A percentile compares a stretch with the other conserved stretches of the same genome.
Evolutionary conservation across 2,888 invertebrate genomes (phyloP).

Genomic region (Vesta saturnalis): DNA sequence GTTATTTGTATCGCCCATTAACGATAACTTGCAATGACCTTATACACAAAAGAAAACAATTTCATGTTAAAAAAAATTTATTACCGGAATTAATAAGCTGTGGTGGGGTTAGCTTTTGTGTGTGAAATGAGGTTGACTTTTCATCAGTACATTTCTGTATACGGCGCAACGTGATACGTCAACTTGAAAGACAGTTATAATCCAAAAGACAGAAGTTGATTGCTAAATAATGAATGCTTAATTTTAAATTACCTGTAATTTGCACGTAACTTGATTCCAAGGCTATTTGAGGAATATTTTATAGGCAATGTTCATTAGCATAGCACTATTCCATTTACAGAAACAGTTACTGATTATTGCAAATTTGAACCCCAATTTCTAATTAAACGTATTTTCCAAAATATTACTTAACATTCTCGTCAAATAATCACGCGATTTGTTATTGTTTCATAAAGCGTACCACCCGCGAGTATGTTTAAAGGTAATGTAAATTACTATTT

Average conservation of each 20-base stretch:
- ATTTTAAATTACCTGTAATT: conserved; percentile 10
- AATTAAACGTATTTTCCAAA: neutral
- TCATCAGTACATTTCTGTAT: neutral
- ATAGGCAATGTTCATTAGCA: too few species aligned
- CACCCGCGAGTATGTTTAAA: neutral
- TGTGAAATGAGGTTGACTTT: neutral
- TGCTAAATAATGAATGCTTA: conserved; percentile 2
- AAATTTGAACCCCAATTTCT: too few species aligned
- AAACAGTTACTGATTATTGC: too few species aligned
- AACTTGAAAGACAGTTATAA: conserved; percentile 2
- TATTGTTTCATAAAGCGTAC: conserved; percentile 7
- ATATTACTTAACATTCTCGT: neutral
- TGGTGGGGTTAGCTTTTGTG: neutral
- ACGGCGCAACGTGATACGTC: neutral
- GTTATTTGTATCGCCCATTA: conserved; percentile 10
- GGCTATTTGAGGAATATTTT: too few species aligned
- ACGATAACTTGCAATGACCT: neutral
- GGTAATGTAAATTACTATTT: too few species aligned
- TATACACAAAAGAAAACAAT: too few species aligned
- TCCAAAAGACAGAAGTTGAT: neutral
- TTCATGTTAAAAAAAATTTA: neutral
- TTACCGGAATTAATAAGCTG: neutral
- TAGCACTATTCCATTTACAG: too few species aligned
- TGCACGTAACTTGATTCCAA: conserved; percentile 11
- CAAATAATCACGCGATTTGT: neutral